Evolutionary conservation across 2,113 vertebrate species (phyloP).

Genomic region (Actenoides hombroni): DNA sequence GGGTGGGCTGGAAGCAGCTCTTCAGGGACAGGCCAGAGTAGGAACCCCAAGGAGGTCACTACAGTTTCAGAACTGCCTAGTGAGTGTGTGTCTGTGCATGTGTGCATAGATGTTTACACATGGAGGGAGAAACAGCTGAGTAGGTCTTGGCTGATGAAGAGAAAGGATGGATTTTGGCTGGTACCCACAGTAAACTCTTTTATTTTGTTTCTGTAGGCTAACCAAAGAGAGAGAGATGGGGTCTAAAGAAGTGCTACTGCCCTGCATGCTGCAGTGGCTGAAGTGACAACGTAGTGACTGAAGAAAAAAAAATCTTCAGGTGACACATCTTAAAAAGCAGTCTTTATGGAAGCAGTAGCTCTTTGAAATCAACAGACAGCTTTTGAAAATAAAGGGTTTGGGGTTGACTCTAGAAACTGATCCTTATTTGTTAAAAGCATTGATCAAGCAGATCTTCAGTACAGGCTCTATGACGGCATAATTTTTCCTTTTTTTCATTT

Average conservation of each 20-base stretch:
- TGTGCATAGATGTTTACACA: rapidly evolving
- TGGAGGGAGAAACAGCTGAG: rapidly evolving
- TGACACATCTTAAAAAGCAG: background rate
- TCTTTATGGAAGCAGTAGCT: background rate
- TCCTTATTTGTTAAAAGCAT: background rate
- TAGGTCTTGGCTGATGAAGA: background rate
- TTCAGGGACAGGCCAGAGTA: background rate
- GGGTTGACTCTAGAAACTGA: background rate
- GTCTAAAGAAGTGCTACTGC: background rate
- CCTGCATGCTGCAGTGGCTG: background rate
- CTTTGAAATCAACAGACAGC: background rate
- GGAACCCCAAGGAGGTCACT: background rate
- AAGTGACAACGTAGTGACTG: background rate
- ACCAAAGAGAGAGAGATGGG: background rate
- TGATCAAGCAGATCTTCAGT: background rate
- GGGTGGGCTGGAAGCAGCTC: background rate
- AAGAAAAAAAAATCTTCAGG: background rate
- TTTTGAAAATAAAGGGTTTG: background rate
- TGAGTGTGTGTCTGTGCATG: too few relatives aligned
- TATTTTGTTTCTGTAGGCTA: background rate
- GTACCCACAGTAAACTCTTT: background rate
- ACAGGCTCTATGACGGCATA: too few relatives aligned
- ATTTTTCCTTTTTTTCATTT: background rate
- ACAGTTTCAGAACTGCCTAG: rapidly evolving
- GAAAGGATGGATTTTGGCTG: background rate